A percentile compares a stretch with the other conserved stretches of the same genome.
Conservation (phyloP, 2,888 invertebrate genomes). For the Drosophila mercatorum region DNA sequence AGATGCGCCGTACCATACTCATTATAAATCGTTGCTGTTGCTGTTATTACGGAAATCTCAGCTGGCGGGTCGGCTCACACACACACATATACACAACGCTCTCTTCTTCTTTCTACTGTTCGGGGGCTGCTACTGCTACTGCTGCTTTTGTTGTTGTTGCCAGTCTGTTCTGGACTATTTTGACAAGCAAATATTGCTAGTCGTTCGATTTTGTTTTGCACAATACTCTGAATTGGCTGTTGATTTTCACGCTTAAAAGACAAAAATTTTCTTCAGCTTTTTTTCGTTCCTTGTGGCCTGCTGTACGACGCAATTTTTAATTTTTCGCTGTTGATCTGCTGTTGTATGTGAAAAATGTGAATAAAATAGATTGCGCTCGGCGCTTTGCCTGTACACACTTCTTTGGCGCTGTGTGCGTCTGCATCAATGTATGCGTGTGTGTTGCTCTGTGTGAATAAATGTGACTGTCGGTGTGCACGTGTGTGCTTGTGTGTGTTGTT, state of each 20-base stretch:
- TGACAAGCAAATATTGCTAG: slow-evolving; percentile 44
- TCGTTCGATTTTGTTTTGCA: slow-evolving; percentile 42
- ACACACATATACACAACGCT: slow-evolving; percentile 14
- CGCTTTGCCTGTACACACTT: slow-evolving; percentile 59
- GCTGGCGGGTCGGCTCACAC: slow-evolving; percentile 53
- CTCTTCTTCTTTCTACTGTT: slow-evolving; percentile 33
- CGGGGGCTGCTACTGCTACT: slow-evolving; percentile 8
- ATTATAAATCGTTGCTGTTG: slow-evolving; percentile 52
- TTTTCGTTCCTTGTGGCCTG: slow-evolving; percentile 13
- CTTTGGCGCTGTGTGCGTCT: slow-evolving; percentile 31
- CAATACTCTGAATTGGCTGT: slow-evolving; percentile 7
- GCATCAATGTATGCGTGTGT: slow-evolving; percentile 38
- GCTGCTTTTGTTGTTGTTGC: slow-evolving; percentile 20
- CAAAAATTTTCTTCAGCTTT: slow-evolving; percentile 18
- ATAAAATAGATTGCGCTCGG: slow-evolving; percentile 76
- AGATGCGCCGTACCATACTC: slow-evolving; percentile 81
- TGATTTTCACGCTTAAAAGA: slow-evolving; percentile 10
- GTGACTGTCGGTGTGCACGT: slow-evolving; percentile 1
- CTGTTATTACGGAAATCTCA: slow-evolving; percentile 55
- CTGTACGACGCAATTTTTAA: slow-evolving; percentile 68
- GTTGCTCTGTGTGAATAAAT: not conserved
- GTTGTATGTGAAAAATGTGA: slow-evolving; percentile 72
- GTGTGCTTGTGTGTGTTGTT: slow-evolving; percentile 30
- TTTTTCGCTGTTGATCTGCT: slow-evolving; percentile 56
- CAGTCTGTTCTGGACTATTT: slow-evolving; percentile 44